A percentile compares a stretch with the other conserved stretches of the same genome.
phyloP scores from a whole-genome alignment of 30 jellyfish, hydroid and myxozoan genomes.

The Haliclystus octoradiatus region DNA sequence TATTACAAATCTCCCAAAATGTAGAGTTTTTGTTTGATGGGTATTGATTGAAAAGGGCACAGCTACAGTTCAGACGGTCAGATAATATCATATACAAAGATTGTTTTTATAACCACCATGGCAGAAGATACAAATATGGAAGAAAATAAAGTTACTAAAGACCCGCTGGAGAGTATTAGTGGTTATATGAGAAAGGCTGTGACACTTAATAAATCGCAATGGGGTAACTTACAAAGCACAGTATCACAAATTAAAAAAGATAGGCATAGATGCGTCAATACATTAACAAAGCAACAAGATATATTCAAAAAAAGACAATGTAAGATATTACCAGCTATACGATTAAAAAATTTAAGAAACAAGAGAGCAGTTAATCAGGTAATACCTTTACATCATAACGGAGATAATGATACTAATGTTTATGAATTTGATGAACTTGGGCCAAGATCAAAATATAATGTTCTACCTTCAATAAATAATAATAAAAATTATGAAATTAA shows the following conservation, averaged over 20 bases:
- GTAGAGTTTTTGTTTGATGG: too few species aligned
- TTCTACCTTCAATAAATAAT: constrained; percentile 34
- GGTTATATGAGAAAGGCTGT: constrained; percentile 66
- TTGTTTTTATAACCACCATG: too few species aligned
- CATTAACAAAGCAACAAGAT: constrained; percentile 49
- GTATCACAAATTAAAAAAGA: constrained; percentile 53
- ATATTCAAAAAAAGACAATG: constrained; percentile 37
- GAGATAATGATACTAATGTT: background rate
- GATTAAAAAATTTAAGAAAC: background rate
- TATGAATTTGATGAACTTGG: background rate
- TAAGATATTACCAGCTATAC: constrained; percentile 37
- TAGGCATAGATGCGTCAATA: constrained; percentile 44
- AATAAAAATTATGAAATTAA: background rate
- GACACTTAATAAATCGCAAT: constrained; percentile 43
- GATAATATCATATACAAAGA: too few species aligned
- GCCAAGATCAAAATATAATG: constrained; percentile 9
- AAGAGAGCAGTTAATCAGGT: constrained; percentile 25
- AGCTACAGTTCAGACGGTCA: too few species aligned
- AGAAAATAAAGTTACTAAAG: constrained; percentile 28
- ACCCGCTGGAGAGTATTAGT: constrained; percentile 49
- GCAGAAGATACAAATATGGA: constrained; percentile 18
- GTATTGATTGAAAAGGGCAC: too few species aligned
- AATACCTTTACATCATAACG: constrained; percentile 15
- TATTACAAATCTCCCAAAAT: too few species aligned
- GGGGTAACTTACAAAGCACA: constrained; percentile 32